Evolutionary conservation across 2,888 invertebrate species (phyloP).

Genomic region (Falcaria lacertinaria): DNA sequence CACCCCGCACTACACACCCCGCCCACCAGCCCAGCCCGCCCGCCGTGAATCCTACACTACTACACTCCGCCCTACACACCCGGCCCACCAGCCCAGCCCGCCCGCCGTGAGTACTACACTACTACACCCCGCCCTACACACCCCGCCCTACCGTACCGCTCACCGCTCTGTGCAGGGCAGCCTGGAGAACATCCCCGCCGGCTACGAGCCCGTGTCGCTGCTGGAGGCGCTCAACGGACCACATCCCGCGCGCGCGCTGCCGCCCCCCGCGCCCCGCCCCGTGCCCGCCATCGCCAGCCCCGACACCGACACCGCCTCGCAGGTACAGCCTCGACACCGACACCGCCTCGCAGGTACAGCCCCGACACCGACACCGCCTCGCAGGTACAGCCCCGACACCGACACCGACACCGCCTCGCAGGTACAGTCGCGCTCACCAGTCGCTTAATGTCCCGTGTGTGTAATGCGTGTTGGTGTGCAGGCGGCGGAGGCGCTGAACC

Average conservation of each 20-base stretch:
- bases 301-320: constrained; percentile 82
- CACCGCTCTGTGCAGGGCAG: constrained; percentile 71
- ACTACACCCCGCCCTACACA: no score
- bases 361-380: constrained; percentile 27
- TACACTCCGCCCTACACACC: no score
- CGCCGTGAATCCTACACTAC: no score
- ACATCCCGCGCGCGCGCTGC: constrained; percentile 77
- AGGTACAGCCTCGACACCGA: constrained; percentile 36
- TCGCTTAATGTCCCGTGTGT: no score
- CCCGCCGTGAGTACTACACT: not conserved
- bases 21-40: no score
- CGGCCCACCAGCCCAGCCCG: constrained; percentile 56
- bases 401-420: constrained; percentile 30
- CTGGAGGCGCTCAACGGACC: constrained; percentile 98
- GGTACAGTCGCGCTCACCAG: no score
- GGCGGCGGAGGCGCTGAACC: constrained; percentile 85
- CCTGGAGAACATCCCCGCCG: constrained; percentile 92
- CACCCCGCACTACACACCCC: no score
- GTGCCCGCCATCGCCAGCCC: constrained; percentile 58
- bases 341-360: constrained; percentile 26
- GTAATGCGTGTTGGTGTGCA: constrained; percentile 35
- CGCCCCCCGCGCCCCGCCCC: constrained; percentile 51
- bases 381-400: no score
- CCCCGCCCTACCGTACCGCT: no score
- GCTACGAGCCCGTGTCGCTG: constrained; percentile 95